Conservation (phyloP, 2,113 vertebrate species). For the Petrocephalus microphthalmus region DNA sequence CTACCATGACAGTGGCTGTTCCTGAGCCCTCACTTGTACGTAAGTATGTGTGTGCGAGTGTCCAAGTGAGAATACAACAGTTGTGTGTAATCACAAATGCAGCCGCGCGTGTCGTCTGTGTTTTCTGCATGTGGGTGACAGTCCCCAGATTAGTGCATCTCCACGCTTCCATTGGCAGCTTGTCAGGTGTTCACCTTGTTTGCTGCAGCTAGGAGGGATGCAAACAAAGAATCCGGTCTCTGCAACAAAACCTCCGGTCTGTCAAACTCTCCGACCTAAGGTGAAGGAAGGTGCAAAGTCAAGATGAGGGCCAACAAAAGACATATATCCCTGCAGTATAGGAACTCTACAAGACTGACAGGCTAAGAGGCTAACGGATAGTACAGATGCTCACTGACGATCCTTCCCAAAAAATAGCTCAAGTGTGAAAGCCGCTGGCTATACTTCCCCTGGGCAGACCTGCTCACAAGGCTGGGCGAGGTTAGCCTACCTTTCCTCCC, state of each 20-base stretch:
- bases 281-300: conserved; percentile 19
- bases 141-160: neutral
- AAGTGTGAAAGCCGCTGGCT: neutral
- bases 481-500: conserved; percentile 58
- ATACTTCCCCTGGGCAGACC: neutral
- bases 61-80: neutral
- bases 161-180: neutral
- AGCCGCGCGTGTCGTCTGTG: neutral
- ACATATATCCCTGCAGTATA: neutral
- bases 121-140: neutral
- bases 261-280: conserved; percentile 67
- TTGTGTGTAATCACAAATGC: neutral
- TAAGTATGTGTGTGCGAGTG: conserved; percentile 12
- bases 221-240: conserved; percentile 64
- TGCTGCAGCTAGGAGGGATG: conserved; percentile 58
- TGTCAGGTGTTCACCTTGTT: conserved; percentile 48
- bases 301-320: neutral
- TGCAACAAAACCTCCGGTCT: conserved; percentile 61
- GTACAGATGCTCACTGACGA: neutral
- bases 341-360: neutral
- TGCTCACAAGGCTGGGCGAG: neutral
- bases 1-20: neutral
- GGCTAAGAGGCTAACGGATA: neutral
- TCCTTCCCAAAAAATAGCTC: neutral
- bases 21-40: neutral